phyloP scores from a whole-genome alignment of 2,888 invertebrate genomes.

The Aquatica leii region DNA sequence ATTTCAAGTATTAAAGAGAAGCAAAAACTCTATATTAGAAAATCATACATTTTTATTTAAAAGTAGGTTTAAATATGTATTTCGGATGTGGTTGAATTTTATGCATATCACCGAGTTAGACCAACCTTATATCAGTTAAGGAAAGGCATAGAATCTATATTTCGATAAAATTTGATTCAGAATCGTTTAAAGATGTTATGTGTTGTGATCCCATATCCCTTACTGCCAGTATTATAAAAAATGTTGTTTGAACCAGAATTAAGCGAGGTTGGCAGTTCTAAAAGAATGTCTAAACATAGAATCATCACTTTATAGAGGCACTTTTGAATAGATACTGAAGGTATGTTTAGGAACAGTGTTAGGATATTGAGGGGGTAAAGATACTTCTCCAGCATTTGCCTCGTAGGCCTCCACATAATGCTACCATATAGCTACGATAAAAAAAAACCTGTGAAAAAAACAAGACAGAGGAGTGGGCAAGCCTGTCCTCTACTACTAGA shows the following conservation, averaged over 20 bases:
- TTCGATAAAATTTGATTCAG: background rate
- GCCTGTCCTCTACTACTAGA: too few species aligned
- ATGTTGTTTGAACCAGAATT: constrained; percentile 10
- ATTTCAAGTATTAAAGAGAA: too few species aligned
- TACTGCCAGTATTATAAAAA: constrained; percentile 11
- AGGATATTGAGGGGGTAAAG: too few species aligned
- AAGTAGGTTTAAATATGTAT: constrained; percentile 3
- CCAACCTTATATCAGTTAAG: background rate
- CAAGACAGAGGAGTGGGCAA: too few species aligned
- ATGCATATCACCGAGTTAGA: background rate
- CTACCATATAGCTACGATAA: too few species aligned
- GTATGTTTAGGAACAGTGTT: constrained; percentile 1
- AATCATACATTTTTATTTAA: background rate
- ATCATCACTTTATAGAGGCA: constrained; percentile 15
- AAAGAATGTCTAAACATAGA: constrained; percentile 6
- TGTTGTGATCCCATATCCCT: background rate
- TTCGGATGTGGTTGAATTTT: background rate
- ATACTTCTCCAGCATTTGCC: too few species aligned
- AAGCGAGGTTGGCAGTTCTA: constrained; percentile 12
- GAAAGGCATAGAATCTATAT: background rate
- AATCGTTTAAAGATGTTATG: background rate
- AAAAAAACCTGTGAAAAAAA: too few species aligned
- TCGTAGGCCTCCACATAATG: too few species aligned
- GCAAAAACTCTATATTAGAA: background rate
- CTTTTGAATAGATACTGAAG: constrained; percentile 14